Percentiles rank a stretch among this genome's conserved stretches.
Evolutionary conservation across 2,797 vertebrate species (phyloP).

Genomic region (Hydrocynus forskahlii): DNA sequence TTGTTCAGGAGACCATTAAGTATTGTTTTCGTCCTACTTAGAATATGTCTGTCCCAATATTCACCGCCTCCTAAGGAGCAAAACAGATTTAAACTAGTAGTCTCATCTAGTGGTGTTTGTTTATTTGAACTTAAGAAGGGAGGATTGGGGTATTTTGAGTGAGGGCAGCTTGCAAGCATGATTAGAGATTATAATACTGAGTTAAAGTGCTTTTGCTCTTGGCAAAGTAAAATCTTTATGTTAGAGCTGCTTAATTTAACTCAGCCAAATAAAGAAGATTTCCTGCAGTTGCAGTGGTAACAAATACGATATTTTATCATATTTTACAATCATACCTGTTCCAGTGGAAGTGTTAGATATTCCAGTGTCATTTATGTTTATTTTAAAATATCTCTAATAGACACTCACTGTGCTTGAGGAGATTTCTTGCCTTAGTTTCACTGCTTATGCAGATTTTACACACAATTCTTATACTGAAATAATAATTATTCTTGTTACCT

Average conservation of each 20-base stretch:
- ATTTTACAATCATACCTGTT: neutral
- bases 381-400: too few species aligned
- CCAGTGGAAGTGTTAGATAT: neutral
- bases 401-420: too few species aligned
- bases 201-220: neutral
- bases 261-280: neutral
- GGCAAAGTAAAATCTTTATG: neutral
- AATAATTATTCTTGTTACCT: too few species aligned
- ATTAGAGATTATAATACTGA: constrained; percentile 5
- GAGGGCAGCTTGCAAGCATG: neutral
- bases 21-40: neutral
- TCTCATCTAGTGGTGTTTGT: neutral
- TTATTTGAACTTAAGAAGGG: neutral
- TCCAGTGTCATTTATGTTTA: neutral
- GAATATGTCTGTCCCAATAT: neutral
- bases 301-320: neutral
- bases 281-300: constrained; percentile 17
- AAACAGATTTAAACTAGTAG: neutral
- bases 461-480: too few species aligned
- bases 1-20: neutral
- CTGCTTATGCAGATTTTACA: too few species aligned
- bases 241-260: neutral
- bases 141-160: neutral
- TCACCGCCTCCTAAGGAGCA: neutral
- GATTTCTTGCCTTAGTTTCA: too few species aligned